Evolutionary conservation across 2,797 vertebrate genomes (phyloP), one percentile per base, ranked within the genome.

Genomic region (Parauchenoglanis ngamensis): DNA sequence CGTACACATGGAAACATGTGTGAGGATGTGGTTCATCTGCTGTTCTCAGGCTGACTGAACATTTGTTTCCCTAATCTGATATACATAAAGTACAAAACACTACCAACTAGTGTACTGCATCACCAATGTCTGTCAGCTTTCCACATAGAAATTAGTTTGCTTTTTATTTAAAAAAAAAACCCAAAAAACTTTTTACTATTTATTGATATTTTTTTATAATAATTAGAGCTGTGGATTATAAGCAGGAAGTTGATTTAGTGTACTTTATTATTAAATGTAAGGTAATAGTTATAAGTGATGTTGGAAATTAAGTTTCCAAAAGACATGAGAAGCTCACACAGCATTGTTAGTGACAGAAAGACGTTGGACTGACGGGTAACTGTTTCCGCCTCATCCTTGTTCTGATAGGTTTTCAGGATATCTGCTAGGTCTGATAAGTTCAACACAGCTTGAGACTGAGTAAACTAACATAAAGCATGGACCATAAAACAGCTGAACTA

Each of bases 351-450:
- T 84, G 70, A 87, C 84, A 88, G 81, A 86, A 59, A 82, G 44
- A 82, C 86, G 52, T 87, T 89, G 81, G 73, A 89, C 85, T 90
- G 90, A 84, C 54, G 70, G 90, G 78, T 92, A 93, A 94, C 93
- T 86, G 93, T 94, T 96, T 95, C 93, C 92, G 91, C 89, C 57
- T 91, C 84, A 90, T 92, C 86, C 65, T 86, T 79, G 91, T 83
- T 90, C 85, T 93, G 94, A 95, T 94, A 94, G 91, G 89, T 76
- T 80, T 85, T 86, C 90, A 92, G 93, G 93, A 95, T 91, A 93
- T 93, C 94, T 96, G 95, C 90, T 46, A 73, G 81, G 78, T 49
- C 92, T 94, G 95, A 96, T 96, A 96, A 95, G 91, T 95, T 91
- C 75, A 89, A 82, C 91, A 88, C 78, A 90, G 92, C 90, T 85